These are phyloP conservation scores for Pammene aurita DNA, from an alignment of 2,888 invertebrate genomes.

Conservation along the genomic window DNA sequence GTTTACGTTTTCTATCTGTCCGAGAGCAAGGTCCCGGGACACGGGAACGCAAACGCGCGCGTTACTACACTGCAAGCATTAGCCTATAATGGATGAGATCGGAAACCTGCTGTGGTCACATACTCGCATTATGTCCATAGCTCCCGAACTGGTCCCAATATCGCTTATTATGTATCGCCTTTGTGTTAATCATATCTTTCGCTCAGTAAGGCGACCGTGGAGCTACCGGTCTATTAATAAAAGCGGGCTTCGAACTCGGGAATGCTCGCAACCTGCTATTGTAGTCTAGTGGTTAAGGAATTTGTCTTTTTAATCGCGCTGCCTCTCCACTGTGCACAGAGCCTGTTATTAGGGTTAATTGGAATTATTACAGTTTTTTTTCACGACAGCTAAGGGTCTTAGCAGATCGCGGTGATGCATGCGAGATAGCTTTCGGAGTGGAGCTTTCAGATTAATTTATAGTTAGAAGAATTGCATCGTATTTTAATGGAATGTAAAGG, in stretches of 20 bases:
- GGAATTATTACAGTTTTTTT: constrained; percentile 81
- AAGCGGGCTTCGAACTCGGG: constrained; percentile 67
- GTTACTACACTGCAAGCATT: constrained; percentile 59
- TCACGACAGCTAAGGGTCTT: constrained; percentile 72
- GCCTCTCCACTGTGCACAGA: constrained; percentile 66
- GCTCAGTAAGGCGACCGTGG: constrained; percentile 72
- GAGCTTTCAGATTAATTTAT: constrained; percentile 75
- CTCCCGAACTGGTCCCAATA: constrained; percentile 77
- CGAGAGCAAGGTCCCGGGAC: constrained; percentile 34
- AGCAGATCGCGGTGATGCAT: constrained; percentile 72
- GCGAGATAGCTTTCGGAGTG: constrained; percentile 65
- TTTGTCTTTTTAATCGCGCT: constrained; percentile 82
- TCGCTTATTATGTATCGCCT: constrained; percentile 80
- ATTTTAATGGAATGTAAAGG: constrained; percentile 64
- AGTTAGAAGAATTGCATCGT: constrained; percentile 57
- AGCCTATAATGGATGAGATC: constrained; percentile 70
- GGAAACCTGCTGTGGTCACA: constrained; percentile 71
- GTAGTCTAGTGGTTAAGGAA: constrained; percentile 78
- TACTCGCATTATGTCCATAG: constrained; percentile 65
- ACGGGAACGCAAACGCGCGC: constrained; percentile 54
- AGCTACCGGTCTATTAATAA: constrained; percentile 83
- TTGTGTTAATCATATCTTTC: constrained; percentile 82
- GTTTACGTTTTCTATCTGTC: constrained; percentile 39
- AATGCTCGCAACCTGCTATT: constrained; percentile 79
- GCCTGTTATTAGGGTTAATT: constrained; percentile 83